Conservation (phyloP, 92 coral and sea anemone species). For the Palythoa caribaeorum region DNA sequence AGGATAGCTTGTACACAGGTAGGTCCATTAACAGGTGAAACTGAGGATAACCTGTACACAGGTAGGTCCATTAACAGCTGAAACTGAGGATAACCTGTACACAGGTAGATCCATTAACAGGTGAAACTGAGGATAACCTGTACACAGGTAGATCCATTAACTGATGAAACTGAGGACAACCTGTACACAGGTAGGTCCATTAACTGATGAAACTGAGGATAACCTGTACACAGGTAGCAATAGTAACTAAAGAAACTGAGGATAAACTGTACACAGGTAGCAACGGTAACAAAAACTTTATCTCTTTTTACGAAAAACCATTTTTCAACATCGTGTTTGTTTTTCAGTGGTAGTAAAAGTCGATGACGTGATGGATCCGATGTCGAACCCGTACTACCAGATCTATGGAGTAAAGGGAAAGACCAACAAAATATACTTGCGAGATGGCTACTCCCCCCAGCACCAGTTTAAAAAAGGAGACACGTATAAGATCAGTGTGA, state of each 20-base stretch:
- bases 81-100: too few species aligned
- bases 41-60: too few species aligned
- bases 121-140: too few species aligned
- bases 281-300: background rate
- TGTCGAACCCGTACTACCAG: constrained; percentile 81
- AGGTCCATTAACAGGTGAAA: too few species aligned
- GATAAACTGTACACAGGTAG: constrained; percentile 45
- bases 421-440: constrained; percentile 80
- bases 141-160: too few species aligned
- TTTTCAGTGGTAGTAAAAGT: constrained; percentile 72
- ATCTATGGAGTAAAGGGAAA: constrained; percentile 80
- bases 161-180: too few species aligned
- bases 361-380: constrained; percentile 84
- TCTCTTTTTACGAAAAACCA: background rate
- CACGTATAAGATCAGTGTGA: constrained; percentile 81
- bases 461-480: constrained; percentile 81
- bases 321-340: background rate
- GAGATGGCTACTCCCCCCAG: constrained; percentile 81
- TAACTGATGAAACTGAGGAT: constrained; percentile 3
- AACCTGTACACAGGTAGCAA: constrained; percentile 41
- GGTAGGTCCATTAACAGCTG: too few species aligned
- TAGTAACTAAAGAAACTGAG: background rate
- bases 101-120: too few species aligned
- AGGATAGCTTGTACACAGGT: too few species aligned
- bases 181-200: too few species aligned